Percentiles rank a stretch among this genome's conserved stretches.
phyloP scores from a whole-genome alignment of 2,888 invertebrate species.

The Candidula unifasciata region DNA sequence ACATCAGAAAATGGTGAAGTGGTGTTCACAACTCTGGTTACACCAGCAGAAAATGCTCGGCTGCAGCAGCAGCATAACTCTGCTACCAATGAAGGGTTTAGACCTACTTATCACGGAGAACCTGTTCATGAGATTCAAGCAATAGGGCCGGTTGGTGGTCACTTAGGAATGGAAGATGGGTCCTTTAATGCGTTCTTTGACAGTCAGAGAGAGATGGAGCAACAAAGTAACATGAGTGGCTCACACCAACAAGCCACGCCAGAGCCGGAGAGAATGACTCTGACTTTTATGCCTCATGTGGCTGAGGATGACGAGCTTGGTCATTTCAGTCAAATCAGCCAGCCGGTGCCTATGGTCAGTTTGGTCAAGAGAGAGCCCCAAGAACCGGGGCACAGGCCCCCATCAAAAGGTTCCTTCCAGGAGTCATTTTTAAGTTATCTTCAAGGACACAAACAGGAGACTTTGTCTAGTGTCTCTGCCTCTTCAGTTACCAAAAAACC shows the following conservation, averaged over 20 bases:
- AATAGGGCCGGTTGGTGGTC: constrained; percentile 32
- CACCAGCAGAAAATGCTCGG: constrained; percentile 36
- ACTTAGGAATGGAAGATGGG: constrained; percentile 40
- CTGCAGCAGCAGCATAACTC: constrained; percentile 41
- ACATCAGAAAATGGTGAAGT: constrained; percentile 42
- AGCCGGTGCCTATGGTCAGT: constrained; percentile 35
- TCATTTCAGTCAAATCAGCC: constrained; percentile 64
- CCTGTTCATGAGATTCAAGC: constrained; percentile 44
- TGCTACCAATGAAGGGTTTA: constrained; percentile 16
- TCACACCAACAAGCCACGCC: constrained; percentile 12
- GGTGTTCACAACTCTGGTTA: constrained; percentile 45
- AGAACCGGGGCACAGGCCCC: neutral
- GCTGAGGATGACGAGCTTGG: constrained; percentile 72
- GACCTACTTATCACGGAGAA: constrained; percentile 44
- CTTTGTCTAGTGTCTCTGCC: constrained; percentile 73
- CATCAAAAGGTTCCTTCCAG: constrained; percentile 61
- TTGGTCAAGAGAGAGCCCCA: constrained; percentile 33
- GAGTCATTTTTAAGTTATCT: constrained; percentile 74
- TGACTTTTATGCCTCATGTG: constrained; percentile 53
- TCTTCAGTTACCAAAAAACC: constrained; percentile 70
- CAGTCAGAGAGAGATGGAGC: constrained; percentile 25
- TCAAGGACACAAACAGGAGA: constrained; percentile 75
- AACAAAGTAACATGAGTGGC: constrained; percentile 5
- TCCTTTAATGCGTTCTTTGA: constrained; percentile 42
- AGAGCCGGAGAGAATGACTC: constrained; percentile 45